Conservation (phyloP, 2,797 vertebrate species). For the Glossophaga mutica region DNA sequence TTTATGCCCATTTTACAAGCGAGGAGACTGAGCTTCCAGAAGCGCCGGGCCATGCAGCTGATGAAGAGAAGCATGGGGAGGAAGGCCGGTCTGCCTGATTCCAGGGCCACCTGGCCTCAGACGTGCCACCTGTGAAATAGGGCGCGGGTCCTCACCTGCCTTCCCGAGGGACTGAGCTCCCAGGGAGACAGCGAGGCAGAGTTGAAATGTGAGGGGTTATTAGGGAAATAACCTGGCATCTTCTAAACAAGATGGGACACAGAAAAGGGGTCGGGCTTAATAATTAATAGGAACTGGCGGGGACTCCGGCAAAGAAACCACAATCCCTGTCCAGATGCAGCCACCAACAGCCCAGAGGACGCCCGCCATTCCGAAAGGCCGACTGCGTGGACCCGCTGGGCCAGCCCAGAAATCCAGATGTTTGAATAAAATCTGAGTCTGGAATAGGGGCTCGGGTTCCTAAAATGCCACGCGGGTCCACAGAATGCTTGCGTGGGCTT, state of each 20-base stretch:
- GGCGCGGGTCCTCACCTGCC: neutral
- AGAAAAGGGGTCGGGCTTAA: neutral
- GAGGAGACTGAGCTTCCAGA: neutral
- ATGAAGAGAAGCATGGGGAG: rapidly evolving
- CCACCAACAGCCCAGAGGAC: neutral
- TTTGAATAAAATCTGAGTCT: neutral
- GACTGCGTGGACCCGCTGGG: too few relatives aligned
- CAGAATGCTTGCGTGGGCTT: neutral
- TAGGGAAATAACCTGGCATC: neutral
- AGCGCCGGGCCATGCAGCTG: too few relatives aligned
- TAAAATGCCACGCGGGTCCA: neutral
- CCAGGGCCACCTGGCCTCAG: neutral
- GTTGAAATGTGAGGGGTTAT: rapidly evolving
- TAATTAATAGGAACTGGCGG: rapidly evolving
- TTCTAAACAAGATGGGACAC: neutral
- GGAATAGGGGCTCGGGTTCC: neutral
- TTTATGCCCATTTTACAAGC: neutral
- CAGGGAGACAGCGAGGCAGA: neutral
- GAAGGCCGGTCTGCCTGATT: neutral
- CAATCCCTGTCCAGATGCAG: neutral
- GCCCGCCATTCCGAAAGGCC: rapidly evolving
- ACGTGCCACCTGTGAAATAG: neutral
- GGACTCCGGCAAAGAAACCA: neutral
- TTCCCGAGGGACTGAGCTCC: rapidly evolving
- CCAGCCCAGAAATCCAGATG: neutral